Base-by-base conservation (phyloP, 2,797 vertebrate species). In the Toxotes lorentzi region DNA sequence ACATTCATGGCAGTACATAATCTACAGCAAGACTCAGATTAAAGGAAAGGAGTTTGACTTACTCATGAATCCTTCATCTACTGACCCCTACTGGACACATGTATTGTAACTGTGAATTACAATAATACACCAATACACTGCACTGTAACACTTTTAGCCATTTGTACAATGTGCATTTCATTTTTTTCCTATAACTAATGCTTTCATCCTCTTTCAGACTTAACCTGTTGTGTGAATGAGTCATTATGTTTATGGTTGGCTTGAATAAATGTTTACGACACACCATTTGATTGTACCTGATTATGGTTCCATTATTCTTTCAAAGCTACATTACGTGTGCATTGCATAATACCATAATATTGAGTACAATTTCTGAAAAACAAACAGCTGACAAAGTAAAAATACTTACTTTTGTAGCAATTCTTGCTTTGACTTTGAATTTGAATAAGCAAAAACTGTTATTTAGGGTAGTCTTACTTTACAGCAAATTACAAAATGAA, bases 251-350 rank as follows among this genome's bases (percentile, higher is more conserved):
- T 76, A 63, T 54, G 35, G 24, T 70, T 38, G 14, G 30, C 41
- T 78, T 24, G 1, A 78, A 81, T 72, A 75, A 62, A 81, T 58
- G 50, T 65, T 70, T 61, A 59, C 17, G 27, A 66, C 40, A 64
- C 27, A 69, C 4, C 11, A 65, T 73, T 27, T 41, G 12, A 56
- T 47, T 54, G n/a, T 41, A 35, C 21, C 16, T 24, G 5, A 45
- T 61, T 40, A 63, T 1, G 0, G 41, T 2, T 47, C 66, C 7
- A 56, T 76, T 65, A 61, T 50, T 70, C 10, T 43, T 32, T 70
- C 53, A 75, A 70, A 75, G 58, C 16, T 34, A 30, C 19, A 48
- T 3, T 69, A 38, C 72, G 59, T 0, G 1, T 27, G 7, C 19
- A 47, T 51, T 53, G 21, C 8, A 35, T 47, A 17, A 62, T 2